Evolutionary conservation across 2,797 vertebrate species (phyloP).

Genomic region (Pseudotriccus pelzelni): DNA sequence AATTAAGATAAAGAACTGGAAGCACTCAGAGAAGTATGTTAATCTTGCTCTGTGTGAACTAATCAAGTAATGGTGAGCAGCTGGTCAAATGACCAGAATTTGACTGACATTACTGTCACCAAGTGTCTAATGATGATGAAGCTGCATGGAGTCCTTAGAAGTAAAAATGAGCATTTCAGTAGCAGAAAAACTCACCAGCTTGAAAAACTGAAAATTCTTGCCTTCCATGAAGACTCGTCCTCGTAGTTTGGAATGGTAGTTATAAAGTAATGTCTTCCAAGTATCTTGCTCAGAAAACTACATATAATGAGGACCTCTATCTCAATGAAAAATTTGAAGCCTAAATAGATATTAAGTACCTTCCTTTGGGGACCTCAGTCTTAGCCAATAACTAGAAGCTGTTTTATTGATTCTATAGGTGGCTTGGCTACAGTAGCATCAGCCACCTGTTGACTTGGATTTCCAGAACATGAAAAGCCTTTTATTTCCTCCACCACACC

Average conservation of each 20-base stretch:
- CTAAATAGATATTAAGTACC: background rate
- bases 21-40: background rate
- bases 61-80: background rate
- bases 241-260: background rate
- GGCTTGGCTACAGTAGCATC: background rate
- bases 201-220: background rate
- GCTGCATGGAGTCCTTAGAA: background rate
- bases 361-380: background rate
- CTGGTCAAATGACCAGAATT: constrained; percentile 9
- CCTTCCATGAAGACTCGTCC: background rate
- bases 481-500: background rate
- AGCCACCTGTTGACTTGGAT: background rate
- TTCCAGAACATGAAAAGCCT: background rate
- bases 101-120: background rate
- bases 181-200: background rate
- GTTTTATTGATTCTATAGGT: background rate
- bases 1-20: background rate
- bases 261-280: background rate
- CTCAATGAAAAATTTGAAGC: background rate
- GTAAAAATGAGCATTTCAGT: background rate
- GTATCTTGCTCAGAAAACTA: background rate
- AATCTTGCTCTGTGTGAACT: background rate
- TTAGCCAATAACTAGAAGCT: background rate
- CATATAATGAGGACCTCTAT: fast-evolving
- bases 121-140: background rate